Conservation (phyloP, 1,140 invertebrate species). For the Nylanderia fulva region DNA sequence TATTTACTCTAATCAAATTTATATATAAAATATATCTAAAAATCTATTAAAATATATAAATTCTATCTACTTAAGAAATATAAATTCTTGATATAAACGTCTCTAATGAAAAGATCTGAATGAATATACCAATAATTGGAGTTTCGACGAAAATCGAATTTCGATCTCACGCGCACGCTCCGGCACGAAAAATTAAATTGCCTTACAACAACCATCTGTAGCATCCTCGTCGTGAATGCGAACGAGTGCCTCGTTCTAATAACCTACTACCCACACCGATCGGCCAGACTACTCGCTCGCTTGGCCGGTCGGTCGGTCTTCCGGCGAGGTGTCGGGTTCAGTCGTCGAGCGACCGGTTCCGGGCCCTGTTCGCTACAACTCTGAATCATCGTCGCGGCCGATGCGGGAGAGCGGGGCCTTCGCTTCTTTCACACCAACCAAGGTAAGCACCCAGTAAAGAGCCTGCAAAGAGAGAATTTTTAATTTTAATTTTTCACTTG, state of each 20-base stretch:
- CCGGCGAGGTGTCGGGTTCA: constrained; percentile 64
- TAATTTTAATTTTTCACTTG: neutral
- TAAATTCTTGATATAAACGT: neutral
- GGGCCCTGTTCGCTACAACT: constrained; percentile 61
- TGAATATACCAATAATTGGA: too few species aligned
- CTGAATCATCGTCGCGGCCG: constrained; percentile 55
- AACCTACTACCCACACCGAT: constrained; percentile 82
- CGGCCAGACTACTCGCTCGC: constrained; percentile 19
- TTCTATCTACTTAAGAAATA: too few species aligned
- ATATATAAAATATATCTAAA: neutral
- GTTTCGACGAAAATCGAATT: neutral
- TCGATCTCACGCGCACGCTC: neutral
- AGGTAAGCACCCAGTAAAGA: constrained; percentile 20
- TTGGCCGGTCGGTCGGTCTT: neutral
- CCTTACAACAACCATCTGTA: neutral
- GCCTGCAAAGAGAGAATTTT: neutral
- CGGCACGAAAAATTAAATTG: neutral
- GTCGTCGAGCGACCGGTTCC: constrained; percentile 79
- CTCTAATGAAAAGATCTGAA: neutral
- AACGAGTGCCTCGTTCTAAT: constrained; percentile 79
- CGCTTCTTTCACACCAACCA: constrained; percentile 46
- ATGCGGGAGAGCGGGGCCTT: constrained; percentile 60
- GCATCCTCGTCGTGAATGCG: constrained; percentile 64
- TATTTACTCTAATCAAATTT: neutral
- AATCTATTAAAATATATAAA: too few species aligned